A percentile compares a stretch with the other conserved stretches of the same genome.
These are phyloP conservation scores for Cantharis nigra DNA, from an alignment of 2,888 invertebrate species.

Conservation along the genomic window DNA sequence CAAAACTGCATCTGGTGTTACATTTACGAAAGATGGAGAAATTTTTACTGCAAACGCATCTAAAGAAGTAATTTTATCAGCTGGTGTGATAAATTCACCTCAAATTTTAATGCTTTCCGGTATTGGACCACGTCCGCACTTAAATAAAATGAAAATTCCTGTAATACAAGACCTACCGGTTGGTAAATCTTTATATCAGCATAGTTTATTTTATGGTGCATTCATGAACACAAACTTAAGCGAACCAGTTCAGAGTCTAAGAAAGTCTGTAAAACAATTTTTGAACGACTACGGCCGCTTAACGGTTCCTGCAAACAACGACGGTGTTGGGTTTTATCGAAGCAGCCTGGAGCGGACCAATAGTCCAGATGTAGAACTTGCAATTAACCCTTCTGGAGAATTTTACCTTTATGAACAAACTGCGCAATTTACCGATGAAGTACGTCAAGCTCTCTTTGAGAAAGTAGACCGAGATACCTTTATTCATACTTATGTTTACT, in stretches of 20 bases:
- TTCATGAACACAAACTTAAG: constrained; percentile 26
- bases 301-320: constrained; percentile 11
- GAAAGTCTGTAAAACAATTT: constrained; percentile 29
- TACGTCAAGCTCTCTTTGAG: neutral
- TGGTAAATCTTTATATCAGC: constrained; percentile 38
- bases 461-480: neutral
- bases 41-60: neutral
- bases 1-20: neutral
- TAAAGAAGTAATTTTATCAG: neutral
- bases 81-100: constrained; percentile 23
- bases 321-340: neutral
- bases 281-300: constrained; percentile 30
- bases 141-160: constrained; percentile 33
- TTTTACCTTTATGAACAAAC: neutral
- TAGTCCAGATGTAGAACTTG: neutral
- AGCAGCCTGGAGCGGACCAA: neutral
- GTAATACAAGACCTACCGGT: constrained; percentile 36
- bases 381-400: neutral
- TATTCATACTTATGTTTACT: neutral
- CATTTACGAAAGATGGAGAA: neutral
- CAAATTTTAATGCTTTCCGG: constrained; percentile 42
- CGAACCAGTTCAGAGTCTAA: neutral
- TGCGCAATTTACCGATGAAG: neutral
- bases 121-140: constrained; percentile 38
- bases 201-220: constrained; percentile 34